phyloP scores from a whole-genome alignment of 1,140 invertebrate genomes.

The Leptinotarsa defecta region DNA sequence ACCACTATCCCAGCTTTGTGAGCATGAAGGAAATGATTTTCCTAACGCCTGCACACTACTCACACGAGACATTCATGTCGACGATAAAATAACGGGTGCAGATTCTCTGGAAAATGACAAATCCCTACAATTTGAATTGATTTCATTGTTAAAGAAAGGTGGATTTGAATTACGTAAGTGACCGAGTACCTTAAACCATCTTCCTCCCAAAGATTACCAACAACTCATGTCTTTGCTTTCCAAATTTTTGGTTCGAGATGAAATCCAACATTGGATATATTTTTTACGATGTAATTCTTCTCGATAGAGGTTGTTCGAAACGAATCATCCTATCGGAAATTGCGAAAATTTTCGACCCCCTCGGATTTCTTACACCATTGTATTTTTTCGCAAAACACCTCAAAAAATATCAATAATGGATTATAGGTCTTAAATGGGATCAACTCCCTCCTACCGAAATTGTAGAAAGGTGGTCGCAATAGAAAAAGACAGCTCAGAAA shows the following conservation, averaged over 20 bases:
- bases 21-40: no score
- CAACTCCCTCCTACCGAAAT: background rate
- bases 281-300: background rate
- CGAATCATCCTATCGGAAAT: background rate
- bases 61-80: background rate
- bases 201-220: background rate
- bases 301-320: background rate
- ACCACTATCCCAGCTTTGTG: background rate
- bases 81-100: background rate
- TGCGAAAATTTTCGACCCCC: background rate
- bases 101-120: background rate
- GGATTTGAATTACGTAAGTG: background rate
- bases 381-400: background rate
- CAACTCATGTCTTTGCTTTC: background rate
- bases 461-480: background rate
- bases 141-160: background rate
- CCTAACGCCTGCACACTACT: background rate
- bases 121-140: background rate
- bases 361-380: background rate
- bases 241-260: background rate
- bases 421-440: background rate
- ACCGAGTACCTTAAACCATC: background rate
- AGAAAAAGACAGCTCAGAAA: constrained; percentile 41
- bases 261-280: background rate
- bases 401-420: no score